Evolutionary conservation across 2,113 vertebrate species (phyloP).

Genomic region (Paramisgurnus dabryanus): DNA sequence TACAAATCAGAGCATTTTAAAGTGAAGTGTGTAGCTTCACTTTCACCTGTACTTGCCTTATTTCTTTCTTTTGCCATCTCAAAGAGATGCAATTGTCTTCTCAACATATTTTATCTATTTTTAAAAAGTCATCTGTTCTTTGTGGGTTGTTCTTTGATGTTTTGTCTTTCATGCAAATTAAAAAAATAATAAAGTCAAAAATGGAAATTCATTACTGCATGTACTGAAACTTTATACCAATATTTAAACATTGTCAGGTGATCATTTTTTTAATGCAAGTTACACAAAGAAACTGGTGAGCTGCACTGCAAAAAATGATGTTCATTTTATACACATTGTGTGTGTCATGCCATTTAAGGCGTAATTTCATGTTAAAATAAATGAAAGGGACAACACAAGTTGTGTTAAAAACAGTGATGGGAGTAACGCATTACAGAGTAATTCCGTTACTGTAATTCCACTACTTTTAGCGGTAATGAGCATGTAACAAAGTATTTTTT

Average conservation of each 20-base stretch:
- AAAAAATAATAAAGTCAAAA: slow-evolving; percentile 41
- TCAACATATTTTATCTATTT: slow-evolving; percentile 67
- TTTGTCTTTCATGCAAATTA: slow-evolving; percentile 72
- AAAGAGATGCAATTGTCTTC: slow-evolving; percentile 61
- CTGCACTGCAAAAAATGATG: no score
- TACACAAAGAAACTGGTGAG: no score
- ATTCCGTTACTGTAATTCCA: no score
- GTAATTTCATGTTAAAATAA: no score
- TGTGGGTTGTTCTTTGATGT: slow-evolving; percentile 76
- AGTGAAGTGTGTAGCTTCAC: slow-evolving; percentile 51
- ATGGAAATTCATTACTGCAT: background rate
- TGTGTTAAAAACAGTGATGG: no score
- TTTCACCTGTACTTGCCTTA: slow-evolving; percentile 63
- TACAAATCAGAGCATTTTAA: slow-evolving; percentile 12
- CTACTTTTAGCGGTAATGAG: no score
- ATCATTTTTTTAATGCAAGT: no score
- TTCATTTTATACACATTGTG: no score
- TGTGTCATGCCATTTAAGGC: no score
- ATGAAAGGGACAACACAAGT: no score
- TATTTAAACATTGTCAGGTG: background rate
- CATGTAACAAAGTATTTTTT: no score
- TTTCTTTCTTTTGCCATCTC: slow-evolving; percentile 56
- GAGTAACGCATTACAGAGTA: no score
- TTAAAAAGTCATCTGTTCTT: slow-evolving; percentile 73
- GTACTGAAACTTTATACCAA: background rate